phyloP scores from a whole-genome alignment of 2,797 vertebrate species.

The Mormyrops attenuatus region DNA sequence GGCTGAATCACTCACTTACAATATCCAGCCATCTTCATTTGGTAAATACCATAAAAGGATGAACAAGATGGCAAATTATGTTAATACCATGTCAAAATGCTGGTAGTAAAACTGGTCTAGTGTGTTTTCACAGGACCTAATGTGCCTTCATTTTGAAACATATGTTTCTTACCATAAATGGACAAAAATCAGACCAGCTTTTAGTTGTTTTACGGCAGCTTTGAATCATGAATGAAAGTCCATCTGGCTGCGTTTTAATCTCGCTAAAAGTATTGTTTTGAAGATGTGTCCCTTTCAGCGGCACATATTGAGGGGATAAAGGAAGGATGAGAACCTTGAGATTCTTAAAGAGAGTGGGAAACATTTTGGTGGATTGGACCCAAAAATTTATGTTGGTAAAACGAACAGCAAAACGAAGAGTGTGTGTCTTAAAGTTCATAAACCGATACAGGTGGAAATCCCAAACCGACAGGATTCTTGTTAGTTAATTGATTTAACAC shows the following conservation, averaged over 20 bases:
- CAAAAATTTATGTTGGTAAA: not conserved
- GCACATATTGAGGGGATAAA: not conserved
- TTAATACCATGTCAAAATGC: not conserved
- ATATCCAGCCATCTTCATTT: not conserved
- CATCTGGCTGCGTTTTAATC: not conserved
- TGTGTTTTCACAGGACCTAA: not conserved
- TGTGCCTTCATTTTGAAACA: not conserved
- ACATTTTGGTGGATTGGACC: not conserved
- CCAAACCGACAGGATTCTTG: not conserved
- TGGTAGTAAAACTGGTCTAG: not conserved
- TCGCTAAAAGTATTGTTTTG: not conserved
- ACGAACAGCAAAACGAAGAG: not conserved
- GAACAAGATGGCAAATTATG: not conserved
- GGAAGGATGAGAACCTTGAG: not conserved
- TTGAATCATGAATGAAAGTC: not conserved
- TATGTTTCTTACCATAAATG: not conserved
- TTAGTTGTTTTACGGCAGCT: not conserved
- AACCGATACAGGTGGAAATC: not conserved
- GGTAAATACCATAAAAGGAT: not conserved
- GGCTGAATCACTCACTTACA: not conserved
- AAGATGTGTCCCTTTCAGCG: not conserved
- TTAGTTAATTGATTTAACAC: not conserved
- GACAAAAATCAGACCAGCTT: not conserved
- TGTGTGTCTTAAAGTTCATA: not conserved
- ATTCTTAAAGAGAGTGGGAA: not conserved